Evolutionary conservation across 2,113 vertebrate genomes (phyloP).

Genomic region (Callionymus lyra): DNA sequence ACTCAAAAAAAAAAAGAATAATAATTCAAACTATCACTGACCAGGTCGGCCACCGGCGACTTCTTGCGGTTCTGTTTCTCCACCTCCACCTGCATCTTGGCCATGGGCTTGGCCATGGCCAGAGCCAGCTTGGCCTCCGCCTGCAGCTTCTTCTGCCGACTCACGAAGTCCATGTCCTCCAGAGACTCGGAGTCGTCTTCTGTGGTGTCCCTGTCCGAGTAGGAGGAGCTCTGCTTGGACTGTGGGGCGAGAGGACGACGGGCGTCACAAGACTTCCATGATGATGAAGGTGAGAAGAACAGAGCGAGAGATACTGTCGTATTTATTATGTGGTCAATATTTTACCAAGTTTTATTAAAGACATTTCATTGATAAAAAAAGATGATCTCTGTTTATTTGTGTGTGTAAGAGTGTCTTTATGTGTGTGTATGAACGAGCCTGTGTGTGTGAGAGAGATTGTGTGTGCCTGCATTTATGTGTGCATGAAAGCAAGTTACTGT

Average conservation of each 20-base stretch:
- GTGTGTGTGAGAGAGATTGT: no score
- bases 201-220: constrained; percentile 94
- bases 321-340: neutral
- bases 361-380: no score
- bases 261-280: no score
- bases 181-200: constrained; percentile 95
- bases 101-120: constrained; percentile 98
- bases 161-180: constrained; percentile 97
- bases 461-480: no score
- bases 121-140: constrained; percentile 94
- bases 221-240: constrained; percentile 99
- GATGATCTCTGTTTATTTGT: no score
- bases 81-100: constrained; percentile 99
- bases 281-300: neutral
- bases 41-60: constrained; percentile 92
- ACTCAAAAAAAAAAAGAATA: neutral
- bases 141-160: constrained; percentile 92
- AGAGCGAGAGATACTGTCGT: neutral
- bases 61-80: constrained; percentile 99
- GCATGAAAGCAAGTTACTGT: no score
- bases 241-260: constrained; percentile 42
- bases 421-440: no score
- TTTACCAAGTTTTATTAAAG: no score
- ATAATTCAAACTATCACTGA: constrained; percentile 53
- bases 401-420: no score